Evolutionary conservation across 1,140 invertebrate species (phyloP).

Genomic region (Caerostris darwini): DNA sequence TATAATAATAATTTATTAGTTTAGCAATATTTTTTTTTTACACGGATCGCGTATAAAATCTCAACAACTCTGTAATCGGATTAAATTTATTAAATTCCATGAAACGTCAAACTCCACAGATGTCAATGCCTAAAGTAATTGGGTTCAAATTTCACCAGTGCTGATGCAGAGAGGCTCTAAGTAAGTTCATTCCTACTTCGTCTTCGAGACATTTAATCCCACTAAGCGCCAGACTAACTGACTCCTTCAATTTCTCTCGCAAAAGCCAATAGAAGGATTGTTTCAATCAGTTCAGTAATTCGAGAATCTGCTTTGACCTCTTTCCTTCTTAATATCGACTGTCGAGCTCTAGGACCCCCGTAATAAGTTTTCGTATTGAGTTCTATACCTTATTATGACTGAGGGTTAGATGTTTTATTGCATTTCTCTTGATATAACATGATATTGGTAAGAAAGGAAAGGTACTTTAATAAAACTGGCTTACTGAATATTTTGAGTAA

Average conservation of each 20-base stretch:
- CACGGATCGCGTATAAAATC: no score
- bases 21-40: no score
- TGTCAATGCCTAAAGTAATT: not conserved
- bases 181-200: not conserved
- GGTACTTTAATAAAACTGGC: not conserved
- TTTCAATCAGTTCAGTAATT: constrained; percentile 20
- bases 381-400: not conserved
- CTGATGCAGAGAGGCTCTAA: not conserved
- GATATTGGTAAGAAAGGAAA: not conserved
- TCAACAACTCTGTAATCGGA: not conserved
- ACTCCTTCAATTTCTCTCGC: not conserved
- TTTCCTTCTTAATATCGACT: not conserved
- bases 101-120: not conserved
- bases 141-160: not conserved
- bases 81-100: not conserved
- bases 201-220: constrained; percentile 2
- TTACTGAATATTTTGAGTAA: not conserved
- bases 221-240: not conserved
- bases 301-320: constrained; percentile 36
- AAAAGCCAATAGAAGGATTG: constrained; percentile 41
- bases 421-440: not conserved
- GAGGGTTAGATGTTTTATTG: not conserved
- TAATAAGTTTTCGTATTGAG: not conserved
- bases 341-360: not conserved
- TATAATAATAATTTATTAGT: no score